Percentiles rank a stretch among this genome's conserved stretches.
phyloP scores from a whole-genome alignment of 1,140 invertebrate genomes.

The Trichogramma pretiosum region DNA sequence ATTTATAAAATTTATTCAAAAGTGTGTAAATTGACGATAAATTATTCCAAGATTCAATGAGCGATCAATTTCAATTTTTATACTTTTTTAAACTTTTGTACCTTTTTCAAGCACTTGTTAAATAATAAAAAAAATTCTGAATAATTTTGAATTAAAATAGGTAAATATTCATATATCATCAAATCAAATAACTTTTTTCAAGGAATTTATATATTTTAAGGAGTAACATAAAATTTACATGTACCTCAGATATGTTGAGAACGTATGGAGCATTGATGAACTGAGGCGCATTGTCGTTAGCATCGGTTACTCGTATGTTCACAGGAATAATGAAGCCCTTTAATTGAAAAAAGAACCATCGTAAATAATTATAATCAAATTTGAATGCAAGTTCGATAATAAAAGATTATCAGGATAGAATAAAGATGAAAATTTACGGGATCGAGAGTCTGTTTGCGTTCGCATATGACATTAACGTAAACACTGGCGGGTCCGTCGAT shows the following conservation, averaged over 20 bases:
- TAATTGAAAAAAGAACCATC: constrained; percentile 23
- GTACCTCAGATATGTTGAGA: constrained; percentile 73
- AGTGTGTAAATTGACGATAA: no score
- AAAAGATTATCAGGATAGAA: background rate
- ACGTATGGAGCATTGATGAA: constrained; percentile 75
- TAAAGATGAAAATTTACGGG: constrained; percentile 45
- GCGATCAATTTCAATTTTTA: no score
- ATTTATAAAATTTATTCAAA: no score
- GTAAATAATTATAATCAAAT: background rate
- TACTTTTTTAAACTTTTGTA: no score
- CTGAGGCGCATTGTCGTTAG: constrained; percentile 81
- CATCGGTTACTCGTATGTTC: constrained; percentile 84
- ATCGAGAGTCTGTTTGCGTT: constrained; percentile 68
- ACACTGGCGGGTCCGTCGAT: constrained; percentile 71
- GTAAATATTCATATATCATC: background rate
- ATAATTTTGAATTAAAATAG: background rate
- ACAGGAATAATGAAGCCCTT: constrained; percentile 82
- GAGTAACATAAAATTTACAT: constrained; percentile 1
- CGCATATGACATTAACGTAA: constrained; percentile 76
- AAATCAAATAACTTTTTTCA: background rate
- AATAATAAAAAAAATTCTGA: background rate
- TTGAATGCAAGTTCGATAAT: background rate
- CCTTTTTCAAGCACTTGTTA: background rate
- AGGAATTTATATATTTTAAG: background rate
- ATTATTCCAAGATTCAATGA: no score